A percentile compares a stretch with the other conserved stretches of the same genome.
Conservation (phyloP, 2,888 invertebrate species). For the Hydrotaea cyrtoneurina region DNA sequence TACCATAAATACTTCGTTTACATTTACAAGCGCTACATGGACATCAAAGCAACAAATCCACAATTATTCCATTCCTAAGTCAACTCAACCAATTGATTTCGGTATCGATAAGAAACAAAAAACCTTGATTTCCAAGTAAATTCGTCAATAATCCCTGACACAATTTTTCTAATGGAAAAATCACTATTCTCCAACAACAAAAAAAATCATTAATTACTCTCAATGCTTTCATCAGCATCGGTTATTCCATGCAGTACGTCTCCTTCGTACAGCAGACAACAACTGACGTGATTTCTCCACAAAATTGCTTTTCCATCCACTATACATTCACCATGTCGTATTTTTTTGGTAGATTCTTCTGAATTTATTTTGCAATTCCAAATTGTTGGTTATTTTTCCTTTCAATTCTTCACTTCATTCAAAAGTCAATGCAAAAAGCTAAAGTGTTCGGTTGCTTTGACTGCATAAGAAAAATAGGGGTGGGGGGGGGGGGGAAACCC, state of each 20-base stretch:
- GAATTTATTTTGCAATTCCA: conserved; percentile 12
- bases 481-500: not conserved
- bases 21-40: no score
- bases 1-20: no score
- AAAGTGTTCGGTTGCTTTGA: conserved; percentile 4
- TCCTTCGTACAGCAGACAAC: not conserved
- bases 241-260: not conserved
- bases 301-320: not conserved
- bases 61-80: not conserved
- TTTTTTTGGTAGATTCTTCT: not conserved
- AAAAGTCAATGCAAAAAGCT: conserved; percentile 21
- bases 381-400: not conserved
- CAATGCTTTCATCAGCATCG: not conserved
- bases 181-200: not conserved
- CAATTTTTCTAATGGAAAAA: not conserved
- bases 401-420: not conserved
- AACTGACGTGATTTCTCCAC: conserved; percentile 3
- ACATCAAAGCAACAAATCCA: not conserved
- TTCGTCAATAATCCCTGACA: not conserved
- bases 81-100: not conserved
- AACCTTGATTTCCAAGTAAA: not conserved
- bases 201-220: not conserved
- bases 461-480: conserved; percentile 1
- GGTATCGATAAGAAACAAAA: not conserved
- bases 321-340: not conserved